These are phyloP conservation scores for Petrolisthes manimaculis DNA, from an alignment of 2,888 invertebrate genomes.

Conservation along the genomic window DNA sequence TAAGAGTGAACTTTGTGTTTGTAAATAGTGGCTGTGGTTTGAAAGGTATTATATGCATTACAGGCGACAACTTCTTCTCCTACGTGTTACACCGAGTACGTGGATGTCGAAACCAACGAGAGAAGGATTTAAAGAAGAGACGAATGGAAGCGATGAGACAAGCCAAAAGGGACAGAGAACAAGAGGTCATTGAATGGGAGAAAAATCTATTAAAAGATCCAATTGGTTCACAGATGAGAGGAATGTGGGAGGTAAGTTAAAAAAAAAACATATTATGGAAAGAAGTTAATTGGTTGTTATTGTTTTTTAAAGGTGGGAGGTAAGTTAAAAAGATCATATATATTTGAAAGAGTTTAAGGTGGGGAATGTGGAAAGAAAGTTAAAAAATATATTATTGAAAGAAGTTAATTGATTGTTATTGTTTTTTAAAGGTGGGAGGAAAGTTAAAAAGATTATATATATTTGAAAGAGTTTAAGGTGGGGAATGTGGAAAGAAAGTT, in stretches of 20 bases:
- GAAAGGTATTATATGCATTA: neutral
- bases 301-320: no score
- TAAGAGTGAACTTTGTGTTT: neutral
- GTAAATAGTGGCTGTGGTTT: neutral
- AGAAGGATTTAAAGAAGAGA: slow-evolving; percentile 68
- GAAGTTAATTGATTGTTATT: no score
- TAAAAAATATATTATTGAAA: no score
- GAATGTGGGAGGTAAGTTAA: slow-evolving; percentile 75
- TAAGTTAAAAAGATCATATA: no score
- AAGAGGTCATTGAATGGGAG: slow-evolving; percentile 72
- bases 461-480: no score
- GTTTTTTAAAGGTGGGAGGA: no score
- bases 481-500: no score
- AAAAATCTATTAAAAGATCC: slow-evolving; percentile 71
- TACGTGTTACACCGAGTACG: slow-evolving; percentile 70
- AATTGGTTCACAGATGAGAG: slow-evolving; percentile 71
- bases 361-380: no score
- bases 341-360: no score
- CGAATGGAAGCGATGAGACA: slow-evolving; percentile 70
- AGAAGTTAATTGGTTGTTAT: neutral
- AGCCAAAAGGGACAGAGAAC: slow-evolving; percentile 71
- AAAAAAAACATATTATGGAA: no score
- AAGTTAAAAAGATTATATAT: no score
- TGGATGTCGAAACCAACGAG: slow-evolving; percentile 69
- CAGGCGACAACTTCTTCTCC: slow-evolving; percentile 67